Base-by-base conservation (phyloP, 1,140 invertebrate genomes). In the Monomorium pharaonis region DNA sequence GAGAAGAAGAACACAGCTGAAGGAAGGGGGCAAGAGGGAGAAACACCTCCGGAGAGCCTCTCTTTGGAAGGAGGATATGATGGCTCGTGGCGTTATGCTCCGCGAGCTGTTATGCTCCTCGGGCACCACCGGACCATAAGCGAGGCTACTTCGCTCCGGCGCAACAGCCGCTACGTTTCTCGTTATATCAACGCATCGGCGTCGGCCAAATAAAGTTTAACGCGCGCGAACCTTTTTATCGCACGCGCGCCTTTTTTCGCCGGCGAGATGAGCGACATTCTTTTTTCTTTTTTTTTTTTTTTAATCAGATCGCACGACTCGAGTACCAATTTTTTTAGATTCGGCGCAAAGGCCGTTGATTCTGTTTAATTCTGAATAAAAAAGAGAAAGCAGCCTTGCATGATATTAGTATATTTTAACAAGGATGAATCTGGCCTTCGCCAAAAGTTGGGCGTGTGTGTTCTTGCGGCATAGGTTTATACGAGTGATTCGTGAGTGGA, bases 61-160 rank as follows among this genome's bases (percentile, higher is more conserved):
- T 93, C 92, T n/a, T n/a, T 93, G 90, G 93, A 94, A 94, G 93
- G 93, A 94, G 92, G 94, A 94, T 94, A 94, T 94, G 94, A 94
- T 94, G 94, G 94, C 94, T 95, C 94, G 94, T 95, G 94, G 94
- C 94, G 94, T 95, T 94, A 94, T 95, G 94, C 93, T 94, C 93
- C 92, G 94, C 93, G 93, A 94, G 88, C 92, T 92, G 94, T 95
- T 94, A 94, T 95, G 94, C 93, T 94, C 91, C 93, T 94, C 93
- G 94, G 89, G 94, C 94, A 95, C 94, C 94, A 95, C 83, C 94
- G 93, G 92, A 94, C 94, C 94, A 94, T 95, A 94, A 94, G 94
- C 92, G 92, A 94, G 92, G 94, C 93, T 94, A 94, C 94, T 94
- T 94, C 93, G 93, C 92, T 93, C 91, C 91, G 86, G 89, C 91